These are phyloP conservation scores for Tokudaia muenninki DNA, from an alignment of 2,797 vertebrate genomes.

Conservation along the genomic window DNA sequence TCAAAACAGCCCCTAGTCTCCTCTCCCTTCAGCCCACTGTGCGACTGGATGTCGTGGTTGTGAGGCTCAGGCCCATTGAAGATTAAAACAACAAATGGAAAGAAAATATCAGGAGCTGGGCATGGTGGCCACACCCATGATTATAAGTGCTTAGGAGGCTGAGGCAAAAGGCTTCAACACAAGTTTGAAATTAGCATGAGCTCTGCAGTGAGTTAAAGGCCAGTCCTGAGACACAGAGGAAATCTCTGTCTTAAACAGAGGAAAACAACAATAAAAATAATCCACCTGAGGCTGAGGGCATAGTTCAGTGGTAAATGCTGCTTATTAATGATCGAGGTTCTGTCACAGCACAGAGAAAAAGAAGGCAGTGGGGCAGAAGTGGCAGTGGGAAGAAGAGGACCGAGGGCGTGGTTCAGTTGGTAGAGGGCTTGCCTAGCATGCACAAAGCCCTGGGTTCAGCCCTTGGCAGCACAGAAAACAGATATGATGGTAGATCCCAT, in stretches of 20 bases:
- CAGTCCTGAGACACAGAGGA: not conserved
- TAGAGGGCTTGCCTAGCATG: not conserved
- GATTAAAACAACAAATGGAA: not conserved
- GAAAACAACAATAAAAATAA: not conserved
- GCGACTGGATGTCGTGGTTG: not conserved
- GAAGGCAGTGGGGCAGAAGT: not conserved
- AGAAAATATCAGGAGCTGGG: not conserved
- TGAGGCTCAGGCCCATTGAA: not conserved
- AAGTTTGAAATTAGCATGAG: not conserved
- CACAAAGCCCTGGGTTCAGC: not conserved
- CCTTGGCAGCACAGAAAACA: not conserved
- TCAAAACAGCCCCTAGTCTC: not conserved
- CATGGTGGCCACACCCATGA: not conserved
- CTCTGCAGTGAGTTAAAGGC: not conserved
- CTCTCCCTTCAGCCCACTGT: too few relatives aligned
- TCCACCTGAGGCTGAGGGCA: not conserved
- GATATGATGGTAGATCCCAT: not conserved
- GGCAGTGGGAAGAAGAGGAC: too few relatives aligned
- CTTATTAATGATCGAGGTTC: not conserved
- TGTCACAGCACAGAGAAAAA: not conserved
- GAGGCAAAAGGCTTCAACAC: not conserved
- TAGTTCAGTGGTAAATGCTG: not conserved
- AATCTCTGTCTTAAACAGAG: not conserved
- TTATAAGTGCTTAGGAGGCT: too few relatives aligned
- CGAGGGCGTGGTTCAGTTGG: not conserved